Evolutionary conservation across 1,140 invertebrate species (phyloP).

Genomic region (Elymnias hypermnestra): DNA sequence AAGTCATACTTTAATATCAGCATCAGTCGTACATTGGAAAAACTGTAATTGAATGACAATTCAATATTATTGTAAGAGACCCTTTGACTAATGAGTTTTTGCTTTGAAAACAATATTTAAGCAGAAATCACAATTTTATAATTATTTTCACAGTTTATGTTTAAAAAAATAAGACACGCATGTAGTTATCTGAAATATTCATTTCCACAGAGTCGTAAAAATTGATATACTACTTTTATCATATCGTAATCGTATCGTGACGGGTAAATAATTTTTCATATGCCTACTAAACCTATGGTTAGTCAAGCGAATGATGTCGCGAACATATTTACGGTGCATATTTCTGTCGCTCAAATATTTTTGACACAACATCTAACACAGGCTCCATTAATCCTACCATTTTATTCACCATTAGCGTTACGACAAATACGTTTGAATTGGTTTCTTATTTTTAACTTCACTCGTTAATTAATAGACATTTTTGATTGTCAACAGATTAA

Average conservation of each 20-base stretch:
- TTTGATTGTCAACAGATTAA: conserved; percentile 34
- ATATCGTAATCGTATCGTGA: not conserved
- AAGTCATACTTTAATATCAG: no score
- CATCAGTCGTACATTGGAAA: no score
- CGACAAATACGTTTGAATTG: conserved; percentile 30
- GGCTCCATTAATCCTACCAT: conserved; percentile 7
- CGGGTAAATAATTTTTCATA: conserved; percentile 1
- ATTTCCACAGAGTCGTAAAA: no score
- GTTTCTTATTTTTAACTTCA: conserved; percentile 18
- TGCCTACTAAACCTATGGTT: conserved; percentile 35
- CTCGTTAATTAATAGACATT: conserved; percentile 33
- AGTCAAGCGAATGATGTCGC: conserved; percentile 37
- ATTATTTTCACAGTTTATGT: no score
- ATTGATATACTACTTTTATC: not conserved
- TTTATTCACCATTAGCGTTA: conserved; percentile 21
- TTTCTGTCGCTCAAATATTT: conserved; percentile 28
- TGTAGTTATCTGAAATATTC: no score
- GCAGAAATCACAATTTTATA: no score
- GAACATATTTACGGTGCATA: conserved; percentile 44
- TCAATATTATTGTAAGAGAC: no score
- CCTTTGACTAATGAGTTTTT: no score
- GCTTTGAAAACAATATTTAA: no score
- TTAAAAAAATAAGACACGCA: no score
- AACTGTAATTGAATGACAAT: no score
- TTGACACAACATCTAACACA: conserved; percentile 11